A percentile compares a stretch with the other conserved stretches of the same genome.
Conservation (phyloP, 2,113 vertebrate species). For the Anarhynchus alexandrinus region DNA sequence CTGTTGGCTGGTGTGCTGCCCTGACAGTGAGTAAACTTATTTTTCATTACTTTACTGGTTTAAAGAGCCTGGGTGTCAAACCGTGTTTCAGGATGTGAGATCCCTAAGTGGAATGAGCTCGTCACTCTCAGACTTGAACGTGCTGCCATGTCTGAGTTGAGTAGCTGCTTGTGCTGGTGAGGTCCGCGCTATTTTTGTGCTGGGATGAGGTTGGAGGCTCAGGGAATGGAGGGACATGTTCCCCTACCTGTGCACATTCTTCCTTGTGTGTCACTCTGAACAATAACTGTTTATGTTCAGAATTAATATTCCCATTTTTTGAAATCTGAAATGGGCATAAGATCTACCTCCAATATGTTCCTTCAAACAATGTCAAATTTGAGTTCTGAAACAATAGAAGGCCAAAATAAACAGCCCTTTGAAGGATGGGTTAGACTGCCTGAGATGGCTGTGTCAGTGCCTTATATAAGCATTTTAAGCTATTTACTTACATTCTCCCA, state of each 20-base stretch:
- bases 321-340: neutral
- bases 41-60: neutral
- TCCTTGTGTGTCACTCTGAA: neutral
- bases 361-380: neutral
- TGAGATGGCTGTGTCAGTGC: neutral
- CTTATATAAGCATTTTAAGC: neutral
- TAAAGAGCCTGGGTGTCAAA: neutral
- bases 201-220: neutral
- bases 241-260: neutral
- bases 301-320: neutral
- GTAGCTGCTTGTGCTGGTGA: neutral
- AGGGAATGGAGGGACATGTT: neutral
- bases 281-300: neutral
- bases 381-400: neutral
- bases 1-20: neutral
- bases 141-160: neutral
- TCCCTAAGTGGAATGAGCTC: neutral
- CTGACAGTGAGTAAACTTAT: neutral
- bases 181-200: neutral
- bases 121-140: accelerated
- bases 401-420: neutral
- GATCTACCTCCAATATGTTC: neutral
- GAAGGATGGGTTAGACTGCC: neutral
- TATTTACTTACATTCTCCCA: neutral
- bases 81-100: neutral